Evolutionary conservation across 2,888 invertebrate genomes (phyloP), one percentile per base, ranked within the genome.

Genomic region (Unio pictorum): DNA sequence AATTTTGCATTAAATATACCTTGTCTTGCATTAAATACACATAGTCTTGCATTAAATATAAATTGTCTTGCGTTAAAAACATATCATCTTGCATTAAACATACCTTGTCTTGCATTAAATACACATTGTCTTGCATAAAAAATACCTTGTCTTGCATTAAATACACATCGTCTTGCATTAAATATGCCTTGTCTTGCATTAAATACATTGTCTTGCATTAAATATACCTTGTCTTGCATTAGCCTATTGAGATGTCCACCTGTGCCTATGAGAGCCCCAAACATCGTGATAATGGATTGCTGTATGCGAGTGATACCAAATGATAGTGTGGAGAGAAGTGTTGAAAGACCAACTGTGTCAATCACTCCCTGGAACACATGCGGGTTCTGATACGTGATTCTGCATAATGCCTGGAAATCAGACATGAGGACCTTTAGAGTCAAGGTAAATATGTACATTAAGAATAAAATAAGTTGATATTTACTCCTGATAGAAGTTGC

Each of bases 221-320:
- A 57, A 18, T 67, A 57, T 71, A 89, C 89, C 85, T 88, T 89
- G 67, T 89, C 89, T 68, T 88, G 87, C 57, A 87, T 81, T 4
- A 89, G 73, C 55, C 88, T 79, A 28, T 81, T 84, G n/a, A 86
- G 67, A 8, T 68, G 66, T 7, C 81, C 75, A 3, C 81, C 84
- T 4, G 87, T 83, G 1, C 82, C 80, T 69, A 89, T 84, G 20
- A 88, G 79, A 11, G 84, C 78, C 7, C 87, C 88, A 71, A 90
- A 84, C 89, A 89, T 89, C 57, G 89, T 90, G 64, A 89, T 82
- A 30, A 89, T 81, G 7, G 89, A 85, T 70, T 89, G 89, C 75
- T 90, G 89, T 23, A 90, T 85, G 15, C 87, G 80, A 6, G 83
- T 82, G 60, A 88, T 86, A 28, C 87, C 88, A 64, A 84, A 79